These are phyloP conservation scores for Terrapene triunguis DNA, from an alignment of 2,113 vertebrate species.

Conservation along the genomic window DNA sequence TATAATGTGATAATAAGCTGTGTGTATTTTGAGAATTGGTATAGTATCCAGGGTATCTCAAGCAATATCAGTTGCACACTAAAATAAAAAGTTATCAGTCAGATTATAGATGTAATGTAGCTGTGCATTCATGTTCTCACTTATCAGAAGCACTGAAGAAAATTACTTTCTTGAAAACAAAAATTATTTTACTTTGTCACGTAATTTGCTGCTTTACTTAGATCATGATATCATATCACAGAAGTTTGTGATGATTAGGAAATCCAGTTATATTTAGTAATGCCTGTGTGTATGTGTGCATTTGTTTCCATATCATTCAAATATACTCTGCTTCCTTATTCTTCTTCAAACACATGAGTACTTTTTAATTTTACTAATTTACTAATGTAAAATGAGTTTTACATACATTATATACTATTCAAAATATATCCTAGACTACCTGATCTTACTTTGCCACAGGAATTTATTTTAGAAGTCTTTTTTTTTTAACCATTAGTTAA, in stretches of 20 bases:
- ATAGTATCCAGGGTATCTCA: background rate
- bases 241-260: slow-evolving; percentile 64
- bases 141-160: background rate
- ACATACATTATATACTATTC: no score
- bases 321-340: slow-evolving; percentile 51
- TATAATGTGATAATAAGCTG: slow-evolving; percentile 41
- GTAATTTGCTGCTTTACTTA: slow-evolving; percentile 46
- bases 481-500: background rate
- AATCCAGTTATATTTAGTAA: slow-evolving; percentile 77
- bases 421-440: background rate
- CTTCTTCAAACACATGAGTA: slow-evolving; percentile 29
- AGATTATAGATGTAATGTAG: background rate
- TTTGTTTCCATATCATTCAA: slow-evolving; percentile 64
- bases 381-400: background rate
- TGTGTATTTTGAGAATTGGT: slow-evolving; percentile 46
- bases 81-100: background rate
- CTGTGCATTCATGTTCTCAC: background rate
- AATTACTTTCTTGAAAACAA: background rate
- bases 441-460: background rate
- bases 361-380: slow-evolving; percentile 24
- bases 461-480: background rate
- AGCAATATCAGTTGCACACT: background rate
- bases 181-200: slow-evolving; percentile 32
- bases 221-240: slow-evolving; percentile 65
- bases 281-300: slow-evolving; percentile 57